A percentile compares a stretch with the other conserved stretches of the same genome.
Conservation (phyloP, 2,113 vertebrate genomes). For the Felis catus region F.catus_Fca126_mat1.0 CM031414.1:68732001-68732500, state of each 20-base stretch:
- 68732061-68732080: conserved; percentile 24
- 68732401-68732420: neutral
- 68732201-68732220: neutral
- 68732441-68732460: neutral
- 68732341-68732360: neutral
- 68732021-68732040: neutral
- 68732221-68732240: neutral
- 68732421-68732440: neutral
- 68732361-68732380: neutral
- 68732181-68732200: neutral
- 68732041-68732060: neutral
- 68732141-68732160: neutral
- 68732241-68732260: neutral
- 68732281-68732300: neutral
- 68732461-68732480: conserved; percentile 11
- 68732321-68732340: neutral
- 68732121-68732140: neutral
- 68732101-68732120: neutral
- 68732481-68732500: neutral
- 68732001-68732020: neutral
- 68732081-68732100: neutral
- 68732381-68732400: neutral
- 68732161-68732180: neutral
- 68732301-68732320: neutral
- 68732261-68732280: neutral